These are phyloP conservation scores for Lepilemur ruficaudatus DNA, from an alignment of 2,797 vertebrate species.

Conservation along the genomic window DNA sequence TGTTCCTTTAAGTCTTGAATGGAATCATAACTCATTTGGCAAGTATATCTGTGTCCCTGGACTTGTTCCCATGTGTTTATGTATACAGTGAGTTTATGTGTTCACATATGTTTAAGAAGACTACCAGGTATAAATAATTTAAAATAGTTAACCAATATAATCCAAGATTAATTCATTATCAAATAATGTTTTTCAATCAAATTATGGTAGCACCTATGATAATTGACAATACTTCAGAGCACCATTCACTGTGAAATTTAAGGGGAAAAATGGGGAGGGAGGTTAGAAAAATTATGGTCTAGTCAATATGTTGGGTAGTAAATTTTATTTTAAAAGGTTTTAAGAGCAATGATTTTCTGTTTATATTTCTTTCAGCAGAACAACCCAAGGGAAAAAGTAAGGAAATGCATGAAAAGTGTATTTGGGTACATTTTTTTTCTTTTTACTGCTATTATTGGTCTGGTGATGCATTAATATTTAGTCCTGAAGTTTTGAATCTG, in stretches of 20 bases:
- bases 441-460: not conserved
- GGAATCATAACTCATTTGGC: not conserved
- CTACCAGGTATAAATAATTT: not conserved
- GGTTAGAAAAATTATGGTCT: not conserved
- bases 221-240: not conserved
- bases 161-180: not conserved
- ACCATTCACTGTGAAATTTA: not conserved
- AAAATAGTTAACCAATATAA: not conserved
- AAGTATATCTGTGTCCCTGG: not conserved
- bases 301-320: not conserved
- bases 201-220: not conserved
- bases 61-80: not conserved
- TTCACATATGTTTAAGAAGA: not conserved
- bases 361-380: constrained; percentile 65
- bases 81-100: not conserved
- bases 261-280: not conserved
- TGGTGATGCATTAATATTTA: not conserved
- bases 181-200: not conserved
- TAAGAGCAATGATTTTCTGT: constrained; percentile 3
- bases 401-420: constrained; percentile 53
- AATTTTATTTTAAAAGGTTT: constrained; percentile 18
- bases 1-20: not conserved
- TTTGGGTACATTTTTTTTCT: not conserved
- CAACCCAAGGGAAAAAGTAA: constrained; percentile 75
- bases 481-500: not conserved